Evolutionary conservation across 1,140 invertebrate genomes (phyloP), one percentile per base, ranked within the genome.

Genomic region (Drosophila malerkotliana): DNA sequence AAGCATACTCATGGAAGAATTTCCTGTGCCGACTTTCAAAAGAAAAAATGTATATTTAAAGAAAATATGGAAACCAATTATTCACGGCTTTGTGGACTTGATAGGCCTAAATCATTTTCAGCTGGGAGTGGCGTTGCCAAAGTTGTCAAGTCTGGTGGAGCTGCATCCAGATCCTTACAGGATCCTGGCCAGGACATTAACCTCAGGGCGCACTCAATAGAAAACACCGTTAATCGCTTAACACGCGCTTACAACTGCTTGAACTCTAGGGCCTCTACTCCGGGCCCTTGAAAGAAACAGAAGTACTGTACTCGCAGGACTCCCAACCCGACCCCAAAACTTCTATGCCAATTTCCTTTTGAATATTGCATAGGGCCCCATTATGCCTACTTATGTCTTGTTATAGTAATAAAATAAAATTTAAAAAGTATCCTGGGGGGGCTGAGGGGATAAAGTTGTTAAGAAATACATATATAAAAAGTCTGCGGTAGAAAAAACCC

Each of bases 391-490:
- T 90, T 90, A 90, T 82, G 81, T 80, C 79, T 90, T 90, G 87
- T 90, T 87, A 90, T 87, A 87, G 87, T 84, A 90, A 90, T 90
- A 90, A 90, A 90, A 90, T 85, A 77, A 85, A 90, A 90, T 90
- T 90, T 79, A 66, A 85, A 79, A 83, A 79, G 80, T 71, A 30
- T 18, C 10, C 41, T 4, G 21, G 0, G 56, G 21, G 3, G 37
- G 30, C 44, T 47, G 53, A 37, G 34, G 26, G 18, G 55, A 14
- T 15, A 44, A 44, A 79, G 59, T 75, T 78, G 75, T 83, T 83
- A 83, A 71, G 79, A 64, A 79, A 21, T 21, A 18, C 1, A 82
- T 78, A 75, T 82, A 45, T 34, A 45, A 63, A 76, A 80, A 75
- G 66, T 53, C 75, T 58, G 64, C 54, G 41, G 77, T 32, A 12